phyloP scores from a whole-genome alignment of 2,797 vertebrate genomes.

The Aphelocoma californica region DNA sequence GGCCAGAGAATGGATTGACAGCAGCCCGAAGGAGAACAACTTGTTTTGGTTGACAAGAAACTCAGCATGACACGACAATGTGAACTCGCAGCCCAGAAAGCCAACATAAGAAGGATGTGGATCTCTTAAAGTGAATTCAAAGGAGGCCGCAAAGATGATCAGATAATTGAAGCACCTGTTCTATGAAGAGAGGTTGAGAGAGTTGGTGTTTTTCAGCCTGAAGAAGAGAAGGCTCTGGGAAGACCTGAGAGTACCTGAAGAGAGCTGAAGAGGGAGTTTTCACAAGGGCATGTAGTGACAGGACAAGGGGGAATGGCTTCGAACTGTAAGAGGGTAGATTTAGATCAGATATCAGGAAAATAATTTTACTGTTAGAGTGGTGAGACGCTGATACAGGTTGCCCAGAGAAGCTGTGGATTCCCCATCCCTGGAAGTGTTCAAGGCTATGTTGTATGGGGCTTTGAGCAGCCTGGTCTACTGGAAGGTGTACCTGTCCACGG shows the following conservation, averaged over 20 bases:
- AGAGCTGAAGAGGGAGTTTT: background rate
- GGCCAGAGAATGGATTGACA: background rate
- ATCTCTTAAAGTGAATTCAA: fast-evolving
- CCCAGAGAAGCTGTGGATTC: background rate
- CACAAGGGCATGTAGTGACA: no score
- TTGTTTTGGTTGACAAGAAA: background rate
- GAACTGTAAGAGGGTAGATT: background rate
- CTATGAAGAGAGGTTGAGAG: background rate
- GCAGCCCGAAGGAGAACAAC: background rate
- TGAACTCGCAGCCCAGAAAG: fast-evolving
- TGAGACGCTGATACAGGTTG: background rate
- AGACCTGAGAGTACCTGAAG: background rate
- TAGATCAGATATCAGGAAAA: background rate
- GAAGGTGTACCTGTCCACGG: background rate
- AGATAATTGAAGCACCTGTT: background rate
- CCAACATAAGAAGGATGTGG: background rate
- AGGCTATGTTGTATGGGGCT: background rate
- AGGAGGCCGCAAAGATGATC: background rate
- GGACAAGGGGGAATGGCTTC: background rate
- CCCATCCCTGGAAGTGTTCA: background rate
- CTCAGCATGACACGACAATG: background rate
- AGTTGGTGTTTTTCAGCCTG: background rate
- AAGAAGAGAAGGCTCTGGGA: background rate
- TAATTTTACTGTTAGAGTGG: background rate
- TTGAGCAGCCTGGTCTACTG: background rate